phyloP scores from a whole-genome alignment of 2,113 vertebrate genomes.

The Bubo blakistoni region DNA sequence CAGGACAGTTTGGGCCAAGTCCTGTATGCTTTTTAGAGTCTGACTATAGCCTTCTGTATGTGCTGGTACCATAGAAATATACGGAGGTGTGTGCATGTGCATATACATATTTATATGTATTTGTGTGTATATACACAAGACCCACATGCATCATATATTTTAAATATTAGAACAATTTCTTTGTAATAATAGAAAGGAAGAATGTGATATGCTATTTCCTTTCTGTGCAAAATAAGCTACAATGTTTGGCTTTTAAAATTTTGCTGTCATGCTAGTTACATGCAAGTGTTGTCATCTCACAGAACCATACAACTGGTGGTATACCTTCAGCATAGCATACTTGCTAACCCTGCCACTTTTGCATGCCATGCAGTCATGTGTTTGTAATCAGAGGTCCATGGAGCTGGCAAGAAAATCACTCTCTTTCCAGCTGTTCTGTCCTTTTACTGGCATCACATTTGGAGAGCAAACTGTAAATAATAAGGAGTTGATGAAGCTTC shows the following conservation, averaged over 20 bases:
- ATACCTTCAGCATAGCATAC: neutral
- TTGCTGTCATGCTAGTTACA: neutral
- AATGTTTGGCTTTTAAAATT: neutral
- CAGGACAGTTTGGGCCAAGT: neutral
- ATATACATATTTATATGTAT: neutral
- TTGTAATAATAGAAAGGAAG: neutral
- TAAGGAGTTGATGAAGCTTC: constrained; percentile 25
- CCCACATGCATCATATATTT: neutral
- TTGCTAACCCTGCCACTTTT: neutral
- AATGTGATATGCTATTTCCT: neutral
- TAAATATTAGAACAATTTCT: neutral
- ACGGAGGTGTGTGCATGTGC: neutral
- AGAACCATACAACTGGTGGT: neutral
- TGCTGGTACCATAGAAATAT: neutral
- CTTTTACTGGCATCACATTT: neutral
- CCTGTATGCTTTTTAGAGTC: neutral
- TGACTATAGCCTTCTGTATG: neutral
- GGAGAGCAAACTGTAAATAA: neutral
- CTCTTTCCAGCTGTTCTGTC: neutral
- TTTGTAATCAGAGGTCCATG: neutral
- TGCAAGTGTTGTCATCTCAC: neutral
- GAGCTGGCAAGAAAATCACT: neutral
- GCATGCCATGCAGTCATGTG: neutral
- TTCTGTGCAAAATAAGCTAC: neutral
- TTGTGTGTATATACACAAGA: neutral